Conservation (phyloP, 2,888 invertebrate species). For the Drosophila quinaria region DNA sequence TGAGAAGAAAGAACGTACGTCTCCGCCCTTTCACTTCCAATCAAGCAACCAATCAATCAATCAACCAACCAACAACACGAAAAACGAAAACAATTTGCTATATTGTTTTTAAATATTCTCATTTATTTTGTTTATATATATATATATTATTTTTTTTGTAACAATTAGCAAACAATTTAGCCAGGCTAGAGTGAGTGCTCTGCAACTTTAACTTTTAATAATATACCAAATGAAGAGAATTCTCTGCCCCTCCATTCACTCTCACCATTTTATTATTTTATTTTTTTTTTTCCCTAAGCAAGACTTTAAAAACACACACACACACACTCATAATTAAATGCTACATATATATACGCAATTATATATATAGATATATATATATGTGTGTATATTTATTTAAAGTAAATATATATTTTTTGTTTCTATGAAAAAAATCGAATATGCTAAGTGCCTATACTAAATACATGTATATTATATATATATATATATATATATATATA, state of each 20-base stretch:
- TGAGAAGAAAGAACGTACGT: conserved; percentile 29
- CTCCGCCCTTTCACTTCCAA: conserved; percentile 57
- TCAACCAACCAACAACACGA: conserved; percentile 8
- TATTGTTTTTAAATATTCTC: conserved; percentile 1
- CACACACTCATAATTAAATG: conserved; percentile 3
- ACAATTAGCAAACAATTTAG: conserved; percentile 38
- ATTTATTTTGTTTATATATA: conserved; percentile 12
- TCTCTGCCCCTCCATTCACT: conserved; percentile 3
- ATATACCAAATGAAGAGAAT: conserved; percentile 36
- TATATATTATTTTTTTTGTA: conserved; percentile 31
- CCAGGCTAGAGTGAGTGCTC: conserved; percentile 37
- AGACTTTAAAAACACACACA: conserved; percentile 24
- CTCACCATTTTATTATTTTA: conserved; percentile 3
- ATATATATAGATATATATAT: conserved; percentile 36
- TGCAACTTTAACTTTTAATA: conserved; percentile 25
- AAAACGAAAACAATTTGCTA: background rate
- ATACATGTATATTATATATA: conserved; percentile 43
- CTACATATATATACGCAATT: conserved; percentile 10
- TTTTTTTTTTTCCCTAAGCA: conserved; percentile 14
- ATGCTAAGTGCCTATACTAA: conserved; percentile 78
- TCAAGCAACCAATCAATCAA: conserved; percentile 32
- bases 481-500: conserved; percentile 42
- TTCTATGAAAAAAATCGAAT: conserved; percentile 77
- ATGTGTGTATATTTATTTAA: conserved; percentile 45
- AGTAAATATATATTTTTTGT: conserved; percentile 54